Evolutionary conservation across 2,113 vertebrate genomes (phyloP).

Genomic region (Scopus umbretta): DNA sequence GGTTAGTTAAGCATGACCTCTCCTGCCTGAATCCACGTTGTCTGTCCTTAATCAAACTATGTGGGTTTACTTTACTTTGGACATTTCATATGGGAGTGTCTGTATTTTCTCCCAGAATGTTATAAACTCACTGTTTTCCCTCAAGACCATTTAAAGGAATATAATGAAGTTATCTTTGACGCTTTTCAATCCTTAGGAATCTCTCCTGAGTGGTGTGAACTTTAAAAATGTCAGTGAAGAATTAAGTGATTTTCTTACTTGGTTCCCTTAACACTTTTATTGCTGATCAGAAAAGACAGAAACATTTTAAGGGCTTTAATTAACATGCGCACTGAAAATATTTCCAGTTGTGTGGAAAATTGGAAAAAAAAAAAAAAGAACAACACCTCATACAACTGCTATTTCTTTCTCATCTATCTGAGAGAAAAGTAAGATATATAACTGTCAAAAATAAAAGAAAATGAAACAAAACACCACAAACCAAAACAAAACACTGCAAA

Average conservation of each 20-base stretch:
- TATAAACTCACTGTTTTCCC: background rate
- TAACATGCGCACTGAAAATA: background rate
- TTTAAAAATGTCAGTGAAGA: constrained; percentile 33
- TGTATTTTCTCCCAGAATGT: background rate
- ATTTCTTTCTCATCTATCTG: background rate
- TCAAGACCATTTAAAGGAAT: constrained; percentile 26
- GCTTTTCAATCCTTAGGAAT: background rate
- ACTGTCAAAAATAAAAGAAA: background rate
- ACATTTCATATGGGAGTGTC: background rate
- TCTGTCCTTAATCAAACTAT: background rate
- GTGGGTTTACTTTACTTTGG: background rate
- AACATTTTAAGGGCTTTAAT: background rate
- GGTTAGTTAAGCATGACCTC: constrained; percentile 17
- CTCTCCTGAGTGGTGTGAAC: background rate
- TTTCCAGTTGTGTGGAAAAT: background rate
- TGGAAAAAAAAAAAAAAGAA: too few relatives aligned
- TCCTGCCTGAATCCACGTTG: background rate
- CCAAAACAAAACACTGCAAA: background rate
- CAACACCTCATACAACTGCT: background rate
- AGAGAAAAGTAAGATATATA: background rate
- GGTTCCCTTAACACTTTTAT: background rate
- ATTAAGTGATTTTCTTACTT: background rate
- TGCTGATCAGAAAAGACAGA: background rate
- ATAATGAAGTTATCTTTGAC: background rate
- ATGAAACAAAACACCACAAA: background rate